Evolutionary conservation across 2,888 invertebrate species (phyloP).

Genomic region (Geophilus truncorum): DNA sequence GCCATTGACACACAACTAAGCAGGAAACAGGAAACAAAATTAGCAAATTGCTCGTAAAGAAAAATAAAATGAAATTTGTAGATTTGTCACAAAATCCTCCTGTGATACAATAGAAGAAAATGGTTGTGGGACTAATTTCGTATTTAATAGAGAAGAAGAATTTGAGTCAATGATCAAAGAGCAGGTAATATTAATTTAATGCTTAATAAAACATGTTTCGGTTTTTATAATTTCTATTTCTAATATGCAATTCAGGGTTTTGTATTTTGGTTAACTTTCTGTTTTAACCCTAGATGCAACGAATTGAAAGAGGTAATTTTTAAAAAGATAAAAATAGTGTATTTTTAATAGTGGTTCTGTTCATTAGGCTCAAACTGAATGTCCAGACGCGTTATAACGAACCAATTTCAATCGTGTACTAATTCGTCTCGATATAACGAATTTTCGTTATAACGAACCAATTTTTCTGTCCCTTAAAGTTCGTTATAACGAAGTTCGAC

Average conservation of each 20-base stretch:
- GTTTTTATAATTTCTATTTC: background rate
- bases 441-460: too few relatives aligned
- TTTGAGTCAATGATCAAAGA: background rate
- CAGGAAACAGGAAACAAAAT: too few relatives aligned
- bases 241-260: background rate
- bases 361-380: too few relatives aligned
- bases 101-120: background rate
- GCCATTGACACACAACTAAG: too few relatives aligned
- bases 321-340: background rate
- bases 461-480: too few relatives aligned
- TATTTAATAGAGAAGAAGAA: background rate
- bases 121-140: background rate
- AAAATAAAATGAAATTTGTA: background rate
- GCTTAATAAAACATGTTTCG: background rate
- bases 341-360: too few relatives aligned
- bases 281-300: background rate
- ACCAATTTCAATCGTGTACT: too few relatives aligned
- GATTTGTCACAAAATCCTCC: background rate
- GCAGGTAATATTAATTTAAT: background rate
- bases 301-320: background rate
- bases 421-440: too few relatives aligned
- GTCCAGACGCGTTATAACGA: too few relatives aligned
- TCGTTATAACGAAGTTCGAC: too few relatives aligned
- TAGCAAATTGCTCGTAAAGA: too few relatives aligned
- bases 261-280: background rate